phyloP scores from a whole-genome alignment of 2,888 invertebrate genomes.

The Dryobota labecula region DNA sequence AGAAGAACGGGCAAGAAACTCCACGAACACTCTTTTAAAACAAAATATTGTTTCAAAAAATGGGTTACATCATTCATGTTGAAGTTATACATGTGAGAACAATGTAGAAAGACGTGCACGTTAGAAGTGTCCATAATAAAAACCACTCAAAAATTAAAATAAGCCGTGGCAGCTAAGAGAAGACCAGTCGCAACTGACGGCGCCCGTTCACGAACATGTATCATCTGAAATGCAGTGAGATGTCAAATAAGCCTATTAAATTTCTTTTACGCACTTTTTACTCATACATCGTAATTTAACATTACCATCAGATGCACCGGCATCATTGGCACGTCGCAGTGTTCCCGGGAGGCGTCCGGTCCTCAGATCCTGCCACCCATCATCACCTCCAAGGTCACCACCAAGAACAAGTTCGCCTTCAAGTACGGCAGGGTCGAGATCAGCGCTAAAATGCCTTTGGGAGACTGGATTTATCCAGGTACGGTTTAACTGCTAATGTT shows the following conservation, averaged over 20 bases:
- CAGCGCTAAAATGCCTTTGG: conserved; percentile 93
- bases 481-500: conserved; percentile 42
- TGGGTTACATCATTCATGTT: too few relatives aligned
- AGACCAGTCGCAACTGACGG: too few relatives aligned
- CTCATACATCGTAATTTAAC: background rate
- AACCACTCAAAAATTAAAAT: too few relatives aligned
- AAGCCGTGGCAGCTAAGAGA: too few relatives aligned
- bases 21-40: too few relatives aligned
- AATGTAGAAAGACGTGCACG: too few relatives aligned
- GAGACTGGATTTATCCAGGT: conserved; percentile 95
- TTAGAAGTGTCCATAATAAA: too few relatives aligned
- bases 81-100: too few relatives aligned
- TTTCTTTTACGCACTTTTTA: background rate
- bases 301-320: conserved; percentile 87
- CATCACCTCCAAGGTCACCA: conserved; percentile 92
- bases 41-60: too few relatives aligned
- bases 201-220: too few relatives aligned
- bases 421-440: conserved; percentile 93
- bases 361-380: conserved; percentile 93
- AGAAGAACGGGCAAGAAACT: too few relatives aligned
- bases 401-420: conserved; percentile 92
- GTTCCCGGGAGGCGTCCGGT: conserved; percentile 85
- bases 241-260: background rate
- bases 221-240: background rate
- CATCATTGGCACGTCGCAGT: conserved; percentile 82